Conservation (phyloP, 2,797 vertebrate genomes). For the Chloroceryle inda region DNA sequence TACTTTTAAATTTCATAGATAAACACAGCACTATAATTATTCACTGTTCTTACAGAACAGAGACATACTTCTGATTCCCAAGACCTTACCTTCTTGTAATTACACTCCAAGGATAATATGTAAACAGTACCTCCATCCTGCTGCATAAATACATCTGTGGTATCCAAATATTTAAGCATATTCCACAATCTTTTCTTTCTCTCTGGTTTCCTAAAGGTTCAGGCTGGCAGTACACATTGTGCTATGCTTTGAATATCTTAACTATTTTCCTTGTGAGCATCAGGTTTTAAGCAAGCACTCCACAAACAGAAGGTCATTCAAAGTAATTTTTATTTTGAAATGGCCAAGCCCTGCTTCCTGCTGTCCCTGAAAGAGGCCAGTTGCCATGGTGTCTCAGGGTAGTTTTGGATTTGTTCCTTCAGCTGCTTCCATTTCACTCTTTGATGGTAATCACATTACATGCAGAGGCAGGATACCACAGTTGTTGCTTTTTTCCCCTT, state of each 20-base stretch:
- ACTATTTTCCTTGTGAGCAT: neutral
- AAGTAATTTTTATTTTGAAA: constrained; percentile 5
- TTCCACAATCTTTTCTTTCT: constrained; percentile 30
- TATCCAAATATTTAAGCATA: constrained; percentile 82
- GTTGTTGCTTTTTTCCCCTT: neutral
- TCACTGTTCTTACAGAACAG: neutral
- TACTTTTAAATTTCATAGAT: neutral
- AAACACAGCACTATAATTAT: neutral
- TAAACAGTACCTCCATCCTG: constrained; percentile 75
- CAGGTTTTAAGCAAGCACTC: neutral
- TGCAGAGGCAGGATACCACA: neutral
- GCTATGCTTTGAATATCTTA: neutral
- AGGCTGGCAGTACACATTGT: neutral
- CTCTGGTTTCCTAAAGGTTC: neutral
- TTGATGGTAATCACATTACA: constrained; percentile 24
- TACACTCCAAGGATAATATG: neutral
- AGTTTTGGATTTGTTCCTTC: constrained; percentile 60
- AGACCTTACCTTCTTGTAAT: neutral
- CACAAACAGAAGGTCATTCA: neutral
- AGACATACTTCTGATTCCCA: constrained; percentile 7
- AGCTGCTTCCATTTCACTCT: constrained; percentile 68
- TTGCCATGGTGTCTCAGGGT: constrained; percentile 79
- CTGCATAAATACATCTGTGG: constrained; percentile 78
- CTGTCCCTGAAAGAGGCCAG: constrained; percentile 56
- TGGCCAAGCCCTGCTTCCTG: neutral